phyloP scores from a whole-genome alignment of 2,797 vertebrate genomes.

The Crypturellus tataupa region DNA sequence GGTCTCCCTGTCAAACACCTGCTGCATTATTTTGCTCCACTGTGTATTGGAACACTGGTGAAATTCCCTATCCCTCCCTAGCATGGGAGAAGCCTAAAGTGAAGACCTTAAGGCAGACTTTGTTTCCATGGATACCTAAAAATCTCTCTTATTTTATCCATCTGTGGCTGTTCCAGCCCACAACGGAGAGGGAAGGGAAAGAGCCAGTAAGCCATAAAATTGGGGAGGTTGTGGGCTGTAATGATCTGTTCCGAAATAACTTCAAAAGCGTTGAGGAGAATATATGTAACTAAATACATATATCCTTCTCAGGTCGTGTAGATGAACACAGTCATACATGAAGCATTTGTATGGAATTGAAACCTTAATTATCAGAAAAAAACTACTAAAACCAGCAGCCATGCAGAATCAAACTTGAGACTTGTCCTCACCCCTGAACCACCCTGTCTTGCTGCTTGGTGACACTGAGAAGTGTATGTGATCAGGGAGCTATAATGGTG shows the following conservation, averaged over 20 bases:
- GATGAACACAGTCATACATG: background rate
- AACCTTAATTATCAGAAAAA: background rate
- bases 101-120: conserved; percentile 12
- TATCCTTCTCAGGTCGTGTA: background rate
- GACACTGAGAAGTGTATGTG: background rate
- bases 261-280: background rate
- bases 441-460: background rate
- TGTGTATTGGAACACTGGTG: background rate
- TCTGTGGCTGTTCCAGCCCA: conserved; percentile 45
- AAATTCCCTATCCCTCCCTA: background rate
- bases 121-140: conserved; percentile 60
- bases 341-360: background rate
- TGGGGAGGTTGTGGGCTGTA: conserved; percentile 16
- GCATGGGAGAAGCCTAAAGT: background rate
- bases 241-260: conserved; percentile 16
- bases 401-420: background rate
- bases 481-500: background rate
- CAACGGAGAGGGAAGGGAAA: background rate
- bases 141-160: conserved; percentile 1
- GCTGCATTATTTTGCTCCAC: background rate
- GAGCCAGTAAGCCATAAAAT: conserved; percentile 33
- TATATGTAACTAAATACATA: background rate
- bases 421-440: background rate
- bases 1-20: background rate
- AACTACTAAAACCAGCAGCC: background rate